phyloP scores from a whole-genome alignment of 2,888 invertebrate genomes.

The Ophraella communa region DNA sequence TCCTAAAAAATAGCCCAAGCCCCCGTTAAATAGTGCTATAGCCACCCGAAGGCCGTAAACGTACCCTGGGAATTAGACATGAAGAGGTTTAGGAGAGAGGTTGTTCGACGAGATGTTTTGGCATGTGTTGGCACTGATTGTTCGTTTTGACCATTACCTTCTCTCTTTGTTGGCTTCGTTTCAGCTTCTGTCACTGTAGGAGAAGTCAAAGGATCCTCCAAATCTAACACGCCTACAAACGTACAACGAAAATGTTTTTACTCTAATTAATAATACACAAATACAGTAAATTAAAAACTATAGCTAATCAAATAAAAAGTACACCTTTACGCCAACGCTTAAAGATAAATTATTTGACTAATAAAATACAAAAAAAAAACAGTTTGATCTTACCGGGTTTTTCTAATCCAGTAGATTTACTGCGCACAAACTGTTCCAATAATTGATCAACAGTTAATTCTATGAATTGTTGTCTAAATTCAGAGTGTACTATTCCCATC shows the following conservation, averaged over 20 bases:
- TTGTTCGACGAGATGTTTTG: constrained; percentile 90
- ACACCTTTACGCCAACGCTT: no score
- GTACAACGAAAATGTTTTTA: no score
- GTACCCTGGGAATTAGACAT: constrained; percentile 94
- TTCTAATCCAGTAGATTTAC: constrained; percentile 92
- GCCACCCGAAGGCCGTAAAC: constrained; percentile 48
- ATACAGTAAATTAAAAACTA: no score
- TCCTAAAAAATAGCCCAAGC: constrained; percentile 65
- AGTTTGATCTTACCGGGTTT: constrained; percentile 78
- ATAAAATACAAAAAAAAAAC: no score
- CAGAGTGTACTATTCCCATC: constrained; percentile 91
- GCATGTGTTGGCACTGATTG: constrained; percentile 64
- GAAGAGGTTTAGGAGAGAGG: constrained; percentile 93
- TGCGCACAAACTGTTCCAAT: constrained; percentile 87
- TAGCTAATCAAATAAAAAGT: no score
- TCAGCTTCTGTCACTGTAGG: constrained; percentile 52
- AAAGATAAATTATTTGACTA: no score
- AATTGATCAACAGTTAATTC: constrained; percentile 93
- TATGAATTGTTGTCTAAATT: constrained; percentile 89
- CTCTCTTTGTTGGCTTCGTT: constrained; percentile 69
- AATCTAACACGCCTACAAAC: constrained; percentile 54
- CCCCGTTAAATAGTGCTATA: constrained; percentile 64
- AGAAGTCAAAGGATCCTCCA: constrained; percentile 54
- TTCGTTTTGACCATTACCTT: constrained; percentile 64
- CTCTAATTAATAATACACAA: no score